Evolutionary conservation across 2,888 invertebrate genomes (phyloP).

Genomic region (Eupithecia subumbrata): DNA sequence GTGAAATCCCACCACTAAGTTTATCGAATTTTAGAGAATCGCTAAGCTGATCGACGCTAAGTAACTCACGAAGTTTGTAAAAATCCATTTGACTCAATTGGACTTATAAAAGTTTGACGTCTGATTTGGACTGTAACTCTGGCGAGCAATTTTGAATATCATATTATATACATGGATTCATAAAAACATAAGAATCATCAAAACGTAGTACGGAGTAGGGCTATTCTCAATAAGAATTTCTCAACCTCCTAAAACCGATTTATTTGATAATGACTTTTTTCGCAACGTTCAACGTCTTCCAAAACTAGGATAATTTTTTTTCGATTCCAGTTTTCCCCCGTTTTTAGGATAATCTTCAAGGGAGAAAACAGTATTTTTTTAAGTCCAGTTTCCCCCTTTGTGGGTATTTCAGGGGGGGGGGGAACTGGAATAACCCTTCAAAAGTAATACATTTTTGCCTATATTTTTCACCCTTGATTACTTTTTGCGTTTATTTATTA

Average conservation of each 20-base stretch:
- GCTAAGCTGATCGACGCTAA: slow-evolving; percentile 14
- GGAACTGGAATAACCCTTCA: no score
- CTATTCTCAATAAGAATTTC: neutral
- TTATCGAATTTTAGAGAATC: neutral
- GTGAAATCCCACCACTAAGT: neutral
- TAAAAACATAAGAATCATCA: neutral
- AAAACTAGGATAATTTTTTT: no score
- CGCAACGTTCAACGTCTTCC: no score
- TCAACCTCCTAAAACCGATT: neutral
- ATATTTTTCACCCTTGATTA: no score
- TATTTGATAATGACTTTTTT: no score
- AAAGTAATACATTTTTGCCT: no score
- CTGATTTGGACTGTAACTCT: neutral
- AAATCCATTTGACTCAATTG: slow-evolving; percentile 9
- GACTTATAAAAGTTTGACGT: slow-evolving; percentile 13
- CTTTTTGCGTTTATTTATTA: no score
- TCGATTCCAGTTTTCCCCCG: no score
- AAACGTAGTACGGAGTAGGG: neutral
- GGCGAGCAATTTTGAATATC: neutral
- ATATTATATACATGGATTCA: neutral
- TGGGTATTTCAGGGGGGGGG: no score
- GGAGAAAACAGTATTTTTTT: no score
- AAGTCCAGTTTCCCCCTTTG: no score
- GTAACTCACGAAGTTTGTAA: slow-evolving; percentile 1
- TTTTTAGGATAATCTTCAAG: no score